Evolutionary conservation across 2,888 invertebrate species (phyloP).

Genomic region (Plebejus melissa): DNA sequence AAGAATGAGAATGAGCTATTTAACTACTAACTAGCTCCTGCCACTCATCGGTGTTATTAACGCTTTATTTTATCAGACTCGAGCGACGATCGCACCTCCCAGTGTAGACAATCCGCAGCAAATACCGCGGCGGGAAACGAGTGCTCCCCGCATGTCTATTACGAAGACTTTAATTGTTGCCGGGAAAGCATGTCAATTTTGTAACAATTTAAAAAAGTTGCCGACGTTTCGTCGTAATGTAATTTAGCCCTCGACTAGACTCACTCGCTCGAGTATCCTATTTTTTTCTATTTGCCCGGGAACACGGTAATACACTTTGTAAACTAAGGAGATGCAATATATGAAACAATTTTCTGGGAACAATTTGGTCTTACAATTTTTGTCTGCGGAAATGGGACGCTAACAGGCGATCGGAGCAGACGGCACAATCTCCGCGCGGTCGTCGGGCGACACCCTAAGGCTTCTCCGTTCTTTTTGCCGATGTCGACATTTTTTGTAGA

Average conservation of each 20-base stretch:
- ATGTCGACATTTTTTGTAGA: constrained; percentile 70
- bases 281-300: constrained; percentile 33
- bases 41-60: constrained; percentile 52
- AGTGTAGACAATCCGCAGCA: neutral
- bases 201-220: constrained; percentile 18
- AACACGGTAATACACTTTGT: constrained; percentile 23
- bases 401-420: constrained; percentile 73
- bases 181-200: neutral
- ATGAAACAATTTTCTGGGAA: constrained; percentile 53
- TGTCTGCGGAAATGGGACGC: constrained; percentile 67
- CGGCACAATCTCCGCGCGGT: constrained; percentile 72
- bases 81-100: neutral
- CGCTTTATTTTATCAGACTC: constrained; percentile 29
- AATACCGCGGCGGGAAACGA: neutral
- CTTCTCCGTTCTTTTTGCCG: constrained; percentile 61
- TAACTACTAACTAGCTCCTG: constrained; percentile 70
- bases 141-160: constrained; percentile 16
- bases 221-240: constrained; percentile 1
- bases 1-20: constrained; percentile 76
- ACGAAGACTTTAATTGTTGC: neutral
- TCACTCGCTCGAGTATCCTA: constrained; percentile 27
- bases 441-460: constrained; percentile 66
- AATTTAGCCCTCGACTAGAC: constrained; percentile 5
- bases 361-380: constrained; percentile 67
- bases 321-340: constrained; percentile 43